Conservation (phyloP, 2,888 invertebrate species). For the Protonemura montana region DNA sequence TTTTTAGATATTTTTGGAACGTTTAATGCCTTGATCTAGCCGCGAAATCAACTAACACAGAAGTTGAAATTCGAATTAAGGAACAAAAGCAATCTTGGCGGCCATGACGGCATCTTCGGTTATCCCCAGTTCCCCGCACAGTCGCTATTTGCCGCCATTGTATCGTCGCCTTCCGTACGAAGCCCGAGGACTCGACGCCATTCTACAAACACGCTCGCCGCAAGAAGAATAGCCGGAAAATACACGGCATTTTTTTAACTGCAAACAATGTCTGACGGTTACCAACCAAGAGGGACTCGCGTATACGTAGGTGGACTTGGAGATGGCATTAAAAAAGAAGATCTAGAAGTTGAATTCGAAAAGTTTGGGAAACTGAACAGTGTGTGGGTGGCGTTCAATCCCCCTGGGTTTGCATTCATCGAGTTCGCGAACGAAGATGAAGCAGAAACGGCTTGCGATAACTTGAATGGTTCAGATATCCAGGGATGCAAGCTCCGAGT, state of each 20-base stretch:
- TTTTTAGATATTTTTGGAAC: background rate
- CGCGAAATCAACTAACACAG: background rate
- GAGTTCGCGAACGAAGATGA: constrained; percentile 89
- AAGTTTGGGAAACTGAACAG: constrained; percentile 92
- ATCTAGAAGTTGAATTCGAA: constrained; percentile 88
- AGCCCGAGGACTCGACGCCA: too few relatives aligned
- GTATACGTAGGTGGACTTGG: constrained; percentile 91
- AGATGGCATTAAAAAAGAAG: constrained; percentile 90
- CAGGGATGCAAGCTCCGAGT: constrained; percentile 87
- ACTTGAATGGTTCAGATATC: constrained; percentile 86
- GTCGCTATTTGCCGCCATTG: too few relatives aligned
- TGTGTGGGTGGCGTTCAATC: constrained; percentile 93
- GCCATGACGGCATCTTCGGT: constrained; percentile 3
- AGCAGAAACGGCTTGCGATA: constrained; percentile 88
- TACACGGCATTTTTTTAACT: background rate
- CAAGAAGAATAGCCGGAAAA: constrained; percentile 3
- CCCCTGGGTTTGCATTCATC: constrained; percentile 93
- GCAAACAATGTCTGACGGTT: constrained; percentile 40
- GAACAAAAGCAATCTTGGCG: background rate
- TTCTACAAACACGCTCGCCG: background rate
- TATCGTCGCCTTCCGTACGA: too few relatives aligned
- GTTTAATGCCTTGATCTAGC: background rate
- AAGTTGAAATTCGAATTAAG: background rate
- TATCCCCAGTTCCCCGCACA: background rate
- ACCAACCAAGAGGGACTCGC: constrained; percentile 68